These are phyloP conservation scores for Melolontha melolontha DNA, from an alignment of 2,888 invertebrate species.

Conservation along the genomic window DNA sequence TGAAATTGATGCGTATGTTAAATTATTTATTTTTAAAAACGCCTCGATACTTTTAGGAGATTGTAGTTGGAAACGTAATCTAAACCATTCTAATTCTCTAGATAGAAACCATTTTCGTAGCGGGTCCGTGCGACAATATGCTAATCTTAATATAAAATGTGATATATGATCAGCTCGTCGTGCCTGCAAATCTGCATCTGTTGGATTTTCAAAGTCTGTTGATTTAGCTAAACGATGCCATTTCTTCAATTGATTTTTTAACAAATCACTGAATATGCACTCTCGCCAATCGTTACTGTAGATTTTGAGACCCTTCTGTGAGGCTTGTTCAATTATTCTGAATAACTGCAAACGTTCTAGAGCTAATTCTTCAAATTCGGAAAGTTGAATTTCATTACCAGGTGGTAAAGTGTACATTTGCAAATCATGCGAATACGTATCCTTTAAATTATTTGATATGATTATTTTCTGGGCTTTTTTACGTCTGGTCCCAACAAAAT, in stretches of 20 bases:
- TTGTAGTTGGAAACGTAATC: constrained; percentile 78
- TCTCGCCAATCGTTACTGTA: constrained; percentile 77
- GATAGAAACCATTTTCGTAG: constrained; percentile 88
- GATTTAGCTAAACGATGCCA: constrained; percentile 73
- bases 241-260: constrained; percentile 75
- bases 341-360: constrained; percentile 85
- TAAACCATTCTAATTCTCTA: constrained; percentile 91
- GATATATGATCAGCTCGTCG: constrained; percentile 88
- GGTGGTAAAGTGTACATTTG: constrained; percentile 86
- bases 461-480: constrained; percentile 55
- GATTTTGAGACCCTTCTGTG: constrained; percentile 72
- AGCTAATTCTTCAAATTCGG: constrained; percentile 90
- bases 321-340: constrained; percentile 81
- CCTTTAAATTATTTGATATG: constrained; percentile 62
- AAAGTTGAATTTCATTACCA: constrained; percentile 76
- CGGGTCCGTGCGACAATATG: constrained; percentile 90
- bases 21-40: constrained; percentile 76
- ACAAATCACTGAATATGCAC: constrained; percentile 74
- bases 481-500: constrained; percentile 50
- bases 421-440: constrained; percentile 79
- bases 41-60: constrained; percentile 72
- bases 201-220: constrained; percentile 68
- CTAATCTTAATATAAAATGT: constrained; percentile 92
- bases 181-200: constrained; percentile 74
- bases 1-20: constrained; percentile 76